These are phyloP conservation scores for Felis chaus DNA, from an alignment of 2,113 vertebrate genomes.

Conservation along the genomic window DNA sequence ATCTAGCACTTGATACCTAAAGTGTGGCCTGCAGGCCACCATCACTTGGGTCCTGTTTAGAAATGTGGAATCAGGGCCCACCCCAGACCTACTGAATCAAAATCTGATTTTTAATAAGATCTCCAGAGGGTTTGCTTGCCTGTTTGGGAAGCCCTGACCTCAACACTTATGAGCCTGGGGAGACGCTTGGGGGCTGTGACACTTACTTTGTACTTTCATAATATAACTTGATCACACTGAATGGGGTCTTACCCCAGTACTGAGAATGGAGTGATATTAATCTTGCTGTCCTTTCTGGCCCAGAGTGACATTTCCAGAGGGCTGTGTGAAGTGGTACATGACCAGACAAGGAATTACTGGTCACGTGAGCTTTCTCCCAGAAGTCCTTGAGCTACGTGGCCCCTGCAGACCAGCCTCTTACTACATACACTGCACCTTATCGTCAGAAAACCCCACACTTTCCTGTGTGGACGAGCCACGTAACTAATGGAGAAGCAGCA, in stretches of 20 bases:
- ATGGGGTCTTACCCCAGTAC: neutral
- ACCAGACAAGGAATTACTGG: neutral
- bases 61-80: neutral
- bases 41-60: neutral
- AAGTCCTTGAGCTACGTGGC: neutral
- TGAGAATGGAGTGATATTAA: neutral
- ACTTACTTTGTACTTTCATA: neutral
- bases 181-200: neutral
- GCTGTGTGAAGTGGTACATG: neutral
- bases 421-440: slow-evolving; percentile 1
- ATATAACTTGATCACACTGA: neutral
- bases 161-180: neutral
- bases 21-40: neutral
- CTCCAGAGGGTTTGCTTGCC: neutral
- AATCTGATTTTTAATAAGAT: neutral
- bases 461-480: slow-evolving; percentile 62
- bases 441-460: slow-evolving; percentile 78
- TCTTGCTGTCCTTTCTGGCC: neutral
- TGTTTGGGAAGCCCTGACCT: neutral
- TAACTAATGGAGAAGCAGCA: slow-evolving; percentile 68
- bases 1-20: neutral
- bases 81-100: neutral
- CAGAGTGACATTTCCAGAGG: neutral
- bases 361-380: neutral
- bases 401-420: neutral